phyloP scores from a whole-genome alignment of 2,888 invertebrate genomes.

The Furcula furcula region DNA sequence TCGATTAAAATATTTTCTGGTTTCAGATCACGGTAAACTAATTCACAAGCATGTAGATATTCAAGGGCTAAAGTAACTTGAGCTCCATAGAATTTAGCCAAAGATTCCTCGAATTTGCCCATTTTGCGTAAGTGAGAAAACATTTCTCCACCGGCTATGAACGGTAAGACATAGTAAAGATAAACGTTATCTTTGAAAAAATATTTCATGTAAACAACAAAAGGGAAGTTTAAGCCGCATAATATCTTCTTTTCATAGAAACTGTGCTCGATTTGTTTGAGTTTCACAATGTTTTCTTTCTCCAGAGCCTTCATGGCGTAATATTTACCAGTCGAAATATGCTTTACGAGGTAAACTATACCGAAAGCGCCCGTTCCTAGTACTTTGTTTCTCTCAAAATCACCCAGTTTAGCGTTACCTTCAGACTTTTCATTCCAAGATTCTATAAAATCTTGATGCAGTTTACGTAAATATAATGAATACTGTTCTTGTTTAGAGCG shows the following conservation, averaged over 20 bases:
- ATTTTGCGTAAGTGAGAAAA: conserved; percentile 87
- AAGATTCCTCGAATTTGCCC: conserved; percentile 86
- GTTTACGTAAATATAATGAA: conserved; percentile 50
- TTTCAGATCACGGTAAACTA: conserved; percentile 95
- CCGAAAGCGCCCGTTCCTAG: conserved; percentile 96
- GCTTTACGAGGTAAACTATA: conserved; percentile 87
- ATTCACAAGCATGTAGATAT: conserved; percentile 92
- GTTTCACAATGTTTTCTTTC: conserved; percentile 92
- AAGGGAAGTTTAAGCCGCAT: conserved; percentile 92
- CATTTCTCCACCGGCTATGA: conserved; percentile 92
- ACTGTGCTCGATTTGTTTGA: conserved; percentile 94
- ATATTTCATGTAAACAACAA: conserved; percentile 91
- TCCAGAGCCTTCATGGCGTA: conserved; percentile 95
- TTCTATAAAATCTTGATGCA: conserved; percentile 65
- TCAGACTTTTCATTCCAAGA: conserved; percentile 55
- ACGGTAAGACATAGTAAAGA: conserved; percentile 91
- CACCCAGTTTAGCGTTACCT: conserved; percentile 58
- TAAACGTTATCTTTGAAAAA: conserved; percentile 93
- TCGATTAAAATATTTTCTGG: conserved; percentile 96
- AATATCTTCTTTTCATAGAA: conserved; percentile 94
- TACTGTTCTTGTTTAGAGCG: conserved; percentile 61
- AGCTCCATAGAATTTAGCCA: conserved; percentile 93
- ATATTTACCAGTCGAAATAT: conserved; percentile 80
- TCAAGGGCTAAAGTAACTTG: conserved; percentile 95
- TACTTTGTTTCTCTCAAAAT: conserved; percentile 88